Base-by-base conservation (phyloP, 2,888 invertebrate species). In the Pelosia muscerda region DNA sequence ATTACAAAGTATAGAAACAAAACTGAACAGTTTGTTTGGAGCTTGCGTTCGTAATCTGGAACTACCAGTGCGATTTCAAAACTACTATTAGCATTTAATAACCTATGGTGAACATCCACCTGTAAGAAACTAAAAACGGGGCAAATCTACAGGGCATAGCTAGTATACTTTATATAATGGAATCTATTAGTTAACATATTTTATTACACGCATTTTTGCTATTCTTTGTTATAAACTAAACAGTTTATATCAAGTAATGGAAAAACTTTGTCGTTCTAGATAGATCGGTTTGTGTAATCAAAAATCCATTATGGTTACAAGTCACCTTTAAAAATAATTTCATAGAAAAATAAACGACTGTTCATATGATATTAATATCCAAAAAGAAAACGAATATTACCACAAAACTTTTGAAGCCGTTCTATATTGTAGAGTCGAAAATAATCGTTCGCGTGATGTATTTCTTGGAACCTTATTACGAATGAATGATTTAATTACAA, bases 401-500 rank as follows among this genome's bases (percentile, higher is more conserved):
- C n/a, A 49, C 2, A 38, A 0, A 49, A 49, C 6, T 9, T 49
- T 49, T 49, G n/a, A 19, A 49, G 8, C 10, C 10, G 31, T 31
- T 2, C n/a, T 49, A 42, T 19, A 6, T 19, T 6, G 6, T 69
- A 67, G 56, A 78, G 38, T 63, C 62, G 66, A 72, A 78, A 70
- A 78, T 78, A 72, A 78, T 78, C 57, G 72, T 66, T 60, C n/a
- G 6, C 23, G 11, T 65, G 68, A 78, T 76, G 63, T 71, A 59
- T 69, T 76, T 77, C 78, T 74, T 59, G 26, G 68, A 68, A 73
- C 68, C 77, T 73, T 75, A 64, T 78, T 72, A 73, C 70, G 70
- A 79, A 72, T 72, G 78, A 82, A 81, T 75, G 71, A 75, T 78
- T 82, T 81, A 84, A 84, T 84, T 82, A 79, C 78, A 66, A 71